A percentile compares a stretch with the other conserved stretches of the same genome.
These are phyloP conservation scores for Sycophila sp. DNA, from an alignment of 1,140 invertebrate species.

Conservation along the genomic window DNA sequence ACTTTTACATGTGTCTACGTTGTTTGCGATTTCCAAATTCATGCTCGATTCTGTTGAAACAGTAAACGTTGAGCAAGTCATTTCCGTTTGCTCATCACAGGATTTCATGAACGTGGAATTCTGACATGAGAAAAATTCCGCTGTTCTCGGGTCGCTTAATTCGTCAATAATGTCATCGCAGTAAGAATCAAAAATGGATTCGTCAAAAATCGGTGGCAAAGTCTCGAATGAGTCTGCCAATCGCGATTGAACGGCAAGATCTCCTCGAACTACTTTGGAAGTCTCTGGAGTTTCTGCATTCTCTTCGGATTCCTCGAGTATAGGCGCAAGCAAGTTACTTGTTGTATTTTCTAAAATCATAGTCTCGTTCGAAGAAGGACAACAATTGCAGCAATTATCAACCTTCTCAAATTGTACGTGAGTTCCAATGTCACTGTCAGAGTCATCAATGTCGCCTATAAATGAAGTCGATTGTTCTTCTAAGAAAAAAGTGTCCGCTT, in stretches of 20 bases:
- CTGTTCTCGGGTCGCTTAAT: neutral
- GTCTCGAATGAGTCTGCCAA: neutral
- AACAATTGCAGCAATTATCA: neutral
- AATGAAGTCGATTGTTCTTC: neutral
- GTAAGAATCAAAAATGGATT: neutral
- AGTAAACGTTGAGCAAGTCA: slow-evolving; percentile 34
- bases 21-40: slow-evolving; percentile 30
- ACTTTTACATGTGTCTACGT: slow-evolving; percentile 41
- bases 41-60: slow-evolving; percentile 34
- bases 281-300: neutral
- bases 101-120: slow-evolving; percentile 21
- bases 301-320: slow-evolving; percentile 23
- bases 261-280: no score
- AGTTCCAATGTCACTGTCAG: neutral
- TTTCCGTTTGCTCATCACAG: neutral
- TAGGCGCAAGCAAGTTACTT: neutral
- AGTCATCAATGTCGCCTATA: neutral
- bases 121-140: slow-evolving; percentile 24
- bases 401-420: slow-evolving; percentile 2
- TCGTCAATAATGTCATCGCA: neutral
- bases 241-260: no score
- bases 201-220: slow-evolving; percentile 6
- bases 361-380: no score
- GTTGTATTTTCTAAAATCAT: slow-evolving; percentile 1
- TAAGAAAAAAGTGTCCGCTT: neutral